Evolutionary conservation across 2,797 vertebrate genomes (phyloP), one percentile per base, ranked within the genome.

Genomic region (Ispidina picta): DNA sequence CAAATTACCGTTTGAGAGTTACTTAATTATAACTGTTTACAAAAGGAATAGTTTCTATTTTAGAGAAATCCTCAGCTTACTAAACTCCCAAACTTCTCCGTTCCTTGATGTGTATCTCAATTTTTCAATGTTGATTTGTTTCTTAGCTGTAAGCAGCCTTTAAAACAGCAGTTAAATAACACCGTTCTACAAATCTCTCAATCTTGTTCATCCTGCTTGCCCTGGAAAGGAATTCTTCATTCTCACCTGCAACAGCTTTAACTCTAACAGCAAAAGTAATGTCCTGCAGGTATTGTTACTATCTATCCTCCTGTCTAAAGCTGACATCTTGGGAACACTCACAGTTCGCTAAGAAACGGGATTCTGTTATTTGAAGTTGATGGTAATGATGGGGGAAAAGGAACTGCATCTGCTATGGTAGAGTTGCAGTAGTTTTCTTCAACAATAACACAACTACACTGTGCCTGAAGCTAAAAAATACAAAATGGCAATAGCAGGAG

Each of bases 51-150:
- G 37, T 22, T 89, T 75, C 33, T 48, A 12, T 33, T 71, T 78
- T 15, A 73, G 39, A 86, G 59, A 78, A 59, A 54, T 29, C 17
- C 51, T 35, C 31, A 59, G 31, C 41, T 91, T 65, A 39, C 22
- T 41, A 74, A 78, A 16, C 3, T 8, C 29, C 8, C 19, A 78
- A 62, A 58, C 6, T 35, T 71, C 37, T 76, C 66, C 62, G 37
- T 44, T 78, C 26, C 15, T 70, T 55, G 26, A 6, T 0, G 0
- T 1, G 8, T 46, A 65, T n/a, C 23, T 73, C 33, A 52, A 7
- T 12, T 76, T 62, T 21, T 79, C 74, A 33, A 33, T 8, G 23
- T 12, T 71, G 18, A 14, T 46, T 29, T 8, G 10, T 15, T 55
- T 70, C 23, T 49, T 39, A 78, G 23, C 46, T 7, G 13, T 15